A percentile compares a stretch with the other conserved stretches of the same genome.
phyloP scores from a whole-genome alignment of 2,888 invertebrate species.

The Nineta flava region DNA sequence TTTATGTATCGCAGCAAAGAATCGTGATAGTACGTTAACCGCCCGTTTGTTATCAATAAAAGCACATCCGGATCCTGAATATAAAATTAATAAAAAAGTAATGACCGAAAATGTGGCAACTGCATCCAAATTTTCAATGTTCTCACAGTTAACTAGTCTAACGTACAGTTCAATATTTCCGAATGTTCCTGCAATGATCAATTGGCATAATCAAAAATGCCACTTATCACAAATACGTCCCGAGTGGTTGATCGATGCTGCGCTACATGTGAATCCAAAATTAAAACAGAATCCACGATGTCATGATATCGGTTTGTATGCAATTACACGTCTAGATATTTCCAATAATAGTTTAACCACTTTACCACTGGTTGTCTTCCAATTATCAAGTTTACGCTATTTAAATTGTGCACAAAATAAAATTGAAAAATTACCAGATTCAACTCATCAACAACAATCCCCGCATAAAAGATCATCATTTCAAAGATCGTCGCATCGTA shows the following conservation, averaged over 20 bases:
- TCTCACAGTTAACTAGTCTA: conserved; percentile 37
- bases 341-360: conserved; percentile 72
- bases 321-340: conserved; percentile 85
- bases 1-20: conserved; percentile 54
- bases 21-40: conserved; percentile 58
- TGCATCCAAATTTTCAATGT: conserved; percentile 33
- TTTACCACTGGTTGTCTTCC: conserved; percentile 70
- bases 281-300: conserved; percentile 52
- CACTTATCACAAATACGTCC: conserved; percentile 53
- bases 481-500: conserved; percentile 16
- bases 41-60: conserved; percentile 74
- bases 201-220: conserved; percentile 77
- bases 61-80: conserved; percentile 82
- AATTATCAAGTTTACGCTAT: conserved; percentile 64
- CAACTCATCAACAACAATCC: conserved; percentile 9
- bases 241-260: conserved; percentile 73
- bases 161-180: conserved; percentile 72
- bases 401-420: conserved; percentile 83
- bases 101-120: conserved; percentile 48
- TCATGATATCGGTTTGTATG: conserved; percentile 60
- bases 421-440: conserved; percentile 51
- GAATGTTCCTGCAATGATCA: conserved; percentile 69
- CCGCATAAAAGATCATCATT: conserved; percentile 19
- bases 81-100: conserved; percentile 78
- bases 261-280: conserved; percentile 69